A percentile compares a stretch with the other conserved stretches of the same genome.
Evolutionary conservation across 1,140 invertebrate genomes (phyloP).

Genomic region (Lordiphosa clarofinis): DNA sequence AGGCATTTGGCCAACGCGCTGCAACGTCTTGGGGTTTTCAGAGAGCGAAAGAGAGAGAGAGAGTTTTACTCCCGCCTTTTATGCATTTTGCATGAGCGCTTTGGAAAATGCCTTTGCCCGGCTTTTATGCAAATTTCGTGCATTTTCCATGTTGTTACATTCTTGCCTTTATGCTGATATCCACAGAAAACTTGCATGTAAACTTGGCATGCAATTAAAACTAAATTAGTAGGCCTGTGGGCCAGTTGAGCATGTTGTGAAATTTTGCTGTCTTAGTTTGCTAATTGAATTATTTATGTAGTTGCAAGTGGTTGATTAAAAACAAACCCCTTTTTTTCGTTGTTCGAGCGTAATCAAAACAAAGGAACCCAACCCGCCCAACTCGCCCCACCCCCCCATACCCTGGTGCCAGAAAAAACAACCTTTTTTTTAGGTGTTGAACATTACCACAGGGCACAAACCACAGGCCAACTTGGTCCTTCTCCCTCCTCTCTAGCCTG

Average conservation of each 20-base stretch:
- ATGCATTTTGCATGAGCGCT: conserved; percentile 76
- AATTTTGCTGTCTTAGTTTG: conserved; percentile 38
- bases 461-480: conserved; percentile 48
- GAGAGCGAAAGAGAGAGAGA: neutral
- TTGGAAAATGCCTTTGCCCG: conserved; percentile 69
- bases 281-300: conserved; percentile 67
- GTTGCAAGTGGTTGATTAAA: conserved; percentile 45
- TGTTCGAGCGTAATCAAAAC: conserved; percentile 43
- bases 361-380: conserved; percentile 9
- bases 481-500: conserved; percentile 44
- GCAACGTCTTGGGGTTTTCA: conserved; percentile 34
- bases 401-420: conserved; percentile 13
- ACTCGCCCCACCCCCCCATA: neutral
- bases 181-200: conserved; percentile 20
- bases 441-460: conserved; percentile 65
- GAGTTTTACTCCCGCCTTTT: conserved; percentile 48
- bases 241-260: conserved; percentile 23
- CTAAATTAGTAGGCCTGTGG: conserved; percentile 74
- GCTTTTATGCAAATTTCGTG: conserved; percentile 74
- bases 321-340: conserved; percentile 6
- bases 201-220: conserved; percentile 68
- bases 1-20: conserved; percentile 48
- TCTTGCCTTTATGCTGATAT: conserved; percentile 50
- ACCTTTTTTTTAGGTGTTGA: conserved; percentile 70
- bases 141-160: conserved; percentile 75